These are phyloP conservation scores for Halisarca cf. caerulea DNA, from an alignment of 37 sponge, comb jelly and placozoan species.

Conservation along the genomic window DNA sequence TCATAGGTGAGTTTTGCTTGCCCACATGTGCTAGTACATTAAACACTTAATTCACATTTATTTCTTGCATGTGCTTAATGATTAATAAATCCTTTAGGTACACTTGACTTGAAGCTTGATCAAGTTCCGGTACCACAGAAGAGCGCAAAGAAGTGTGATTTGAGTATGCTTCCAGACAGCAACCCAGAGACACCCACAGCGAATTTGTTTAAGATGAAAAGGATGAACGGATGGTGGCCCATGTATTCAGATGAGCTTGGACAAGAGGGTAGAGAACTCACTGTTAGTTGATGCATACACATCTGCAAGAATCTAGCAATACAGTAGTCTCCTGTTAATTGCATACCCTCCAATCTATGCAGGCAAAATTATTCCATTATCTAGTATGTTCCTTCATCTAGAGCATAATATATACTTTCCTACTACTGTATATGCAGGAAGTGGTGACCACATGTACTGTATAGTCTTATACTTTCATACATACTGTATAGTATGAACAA, in stretches of 20 bases:
- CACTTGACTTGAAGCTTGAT: conserved; percentile 82
- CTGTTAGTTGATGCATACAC: not conserved
- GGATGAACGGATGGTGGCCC: conserved; percentile 98
- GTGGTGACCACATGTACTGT: too few species aligned
- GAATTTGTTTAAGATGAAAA: conserved; percentile 86
- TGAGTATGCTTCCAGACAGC: conserved; percentile 70
- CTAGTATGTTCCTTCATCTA: too few species aligned
- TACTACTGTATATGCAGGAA: too few species aligned
- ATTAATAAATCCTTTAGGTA: conserved; percentile 51
- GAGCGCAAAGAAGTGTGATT: conserved; percentile 58
- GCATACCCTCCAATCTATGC: too few species aligned
- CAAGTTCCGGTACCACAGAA: conserved; percentile 58
- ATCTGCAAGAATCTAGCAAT: too few species aligned
- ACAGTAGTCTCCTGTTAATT: not conserved
- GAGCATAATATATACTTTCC: too few species aligned
- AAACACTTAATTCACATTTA: too few species aligned
- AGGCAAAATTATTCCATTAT: too few species aligned
- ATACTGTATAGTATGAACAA: not conserved
- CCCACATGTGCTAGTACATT: not conserved
- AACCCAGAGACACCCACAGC: not conserved
- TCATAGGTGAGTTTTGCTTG: conserved; percentile 35
- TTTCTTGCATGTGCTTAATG: too few species aligned
- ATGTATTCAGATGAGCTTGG: conserved; percentile 20
- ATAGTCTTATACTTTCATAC: too few species aligned
- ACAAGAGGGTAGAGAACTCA: not conserved